Evolutionary conservation across 2,888 invertebrate species (phyloP).

Genomic region (Hypomecis punctinalis): DNA sequence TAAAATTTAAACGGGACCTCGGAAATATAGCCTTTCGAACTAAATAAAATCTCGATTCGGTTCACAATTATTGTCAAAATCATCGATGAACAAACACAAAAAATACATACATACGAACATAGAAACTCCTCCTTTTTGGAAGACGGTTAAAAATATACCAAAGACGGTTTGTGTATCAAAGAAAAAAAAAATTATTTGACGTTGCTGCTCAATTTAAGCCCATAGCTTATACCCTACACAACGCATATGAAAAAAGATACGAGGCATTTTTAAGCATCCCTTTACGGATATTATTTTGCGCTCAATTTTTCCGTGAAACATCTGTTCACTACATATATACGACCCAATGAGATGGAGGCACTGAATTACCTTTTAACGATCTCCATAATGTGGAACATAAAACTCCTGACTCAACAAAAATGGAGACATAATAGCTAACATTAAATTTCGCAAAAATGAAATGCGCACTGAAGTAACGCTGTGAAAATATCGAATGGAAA

Average conservation of each 20-base stretch:
- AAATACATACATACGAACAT: too few species aligned
- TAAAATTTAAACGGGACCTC: too few species aligned
- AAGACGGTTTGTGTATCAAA: too few species aligned
- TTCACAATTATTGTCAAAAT: too few species aligned
- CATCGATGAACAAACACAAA: too few species aligned
- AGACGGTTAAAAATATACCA: too few species aligned
- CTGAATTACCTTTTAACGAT: constrained; percentile 34
- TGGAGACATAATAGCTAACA: constrained; percentile 28
- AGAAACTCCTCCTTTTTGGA: too few species aligned
- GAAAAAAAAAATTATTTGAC: neutral
- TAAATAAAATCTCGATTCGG: too few species aligned
- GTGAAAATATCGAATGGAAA: constrained; percentile 10
- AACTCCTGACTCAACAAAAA: constrained; percentile 27
- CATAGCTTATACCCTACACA: constrained; percentile 11
- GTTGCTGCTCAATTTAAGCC: neutral
- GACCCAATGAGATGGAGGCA: constrained; percentile 21
- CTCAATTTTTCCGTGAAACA: constrained; percentile 29
- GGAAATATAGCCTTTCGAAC: too few species aligned
- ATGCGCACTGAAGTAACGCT: constrained; percentile 14
- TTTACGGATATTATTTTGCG: constrained; percentile 28
- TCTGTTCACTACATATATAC: constrained; percentile 25
- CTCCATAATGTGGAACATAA: constrained; percentile 23
- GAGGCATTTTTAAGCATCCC: constrained; percentile 22
- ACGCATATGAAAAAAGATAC: constrained; percentile 19
- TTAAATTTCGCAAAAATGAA: constrained; percentile 25